phyloP scores from a whole-genome alignment of 1,140 invertebrate species.

The Bombus huntii region DNA sequence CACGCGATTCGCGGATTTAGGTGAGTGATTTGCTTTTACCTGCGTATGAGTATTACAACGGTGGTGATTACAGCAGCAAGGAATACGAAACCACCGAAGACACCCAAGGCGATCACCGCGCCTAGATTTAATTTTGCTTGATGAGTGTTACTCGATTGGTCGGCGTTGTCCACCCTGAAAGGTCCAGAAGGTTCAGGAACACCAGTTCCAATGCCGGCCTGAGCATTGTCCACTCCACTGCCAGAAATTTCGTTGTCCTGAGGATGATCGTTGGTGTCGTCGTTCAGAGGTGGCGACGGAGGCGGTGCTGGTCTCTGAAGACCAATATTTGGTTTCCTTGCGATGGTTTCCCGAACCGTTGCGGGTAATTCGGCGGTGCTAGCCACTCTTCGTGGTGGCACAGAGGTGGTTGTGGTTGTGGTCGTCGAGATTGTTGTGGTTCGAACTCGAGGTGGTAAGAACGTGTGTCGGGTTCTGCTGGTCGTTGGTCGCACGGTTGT shows the following conservation, averaged over 20 bases:
- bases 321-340: slow-evolving; percentile 74
- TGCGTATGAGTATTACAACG: slow-evolving; percentile 93
- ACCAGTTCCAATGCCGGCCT: slow-evolving; percentile 83
- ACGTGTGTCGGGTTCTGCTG: slow-evolving; percentile 67
- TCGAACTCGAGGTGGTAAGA: slow-evolving; percentile 75
- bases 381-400: slow-evolving; percentile 22
- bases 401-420: slow-evolving; percentile 59
- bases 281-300: slow-evolving; percentile 35
- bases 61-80: slow-evolving; percentile 94
- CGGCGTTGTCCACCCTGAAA: slow-evolving; percentile 86
- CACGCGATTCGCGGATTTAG: neutral
- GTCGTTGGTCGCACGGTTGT: slow-evolving; percentile 70
- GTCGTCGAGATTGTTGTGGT: slow-evolving; percentile 72
- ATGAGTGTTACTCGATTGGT: slow-evolving; percentile 82
- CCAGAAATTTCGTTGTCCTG: slow-evolving; percentile 85
- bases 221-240: slow-evolving; percentile 82
- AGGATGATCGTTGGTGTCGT: slow-evolving; percentile 78
- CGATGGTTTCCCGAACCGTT: slow-evolving; percentile 74
- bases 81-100: slow-evolving; percentile 95
- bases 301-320: slow-evolving; percentile 67
- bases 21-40: slow-evolving; percentile 84
- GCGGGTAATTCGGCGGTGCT: slow-evolving; percentile 73
- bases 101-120: slow-evolving; percentile 93
- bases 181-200: slow-evolving; percentile 86
- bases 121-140: slow-evolving; percentile 91